A percentile compares a stretch with the other conserved stretches of the same genome.
phyloP scores from a whole-genome alignment of 2,113 vertebrate genomes.

The rabbit (Oryctolagus cuniculus) region mOryCun1.1 NC_091449.1:16461501-16462000 shows the following conservation, averaged over 20 bases:
- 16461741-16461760: neutral
- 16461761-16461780: neutral
- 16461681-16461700: neutral
- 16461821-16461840: neutral
- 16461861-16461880: neutral
- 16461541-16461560: accelerated
- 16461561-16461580: accelerated
- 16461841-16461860: neutral
- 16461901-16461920: neutral
- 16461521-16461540: too few species aligned
- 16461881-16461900: neutral
- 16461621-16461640: neutral
- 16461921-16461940: neutral
- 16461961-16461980: neutral
- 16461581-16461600: neutral
- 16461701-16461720: neutral
- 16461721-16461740: neutral
- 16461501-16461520: neutral
- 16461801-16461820: too few species aligned
- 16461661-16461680: neutral
- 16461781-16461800: neutral
- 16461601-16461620: neutral
- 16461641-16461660: neutral
- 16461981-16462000: neutral
- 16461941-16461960: neutral